Conservation (phyloP, 2,113 vertebrate species). For the Lophotis ruficrista region DNA sequence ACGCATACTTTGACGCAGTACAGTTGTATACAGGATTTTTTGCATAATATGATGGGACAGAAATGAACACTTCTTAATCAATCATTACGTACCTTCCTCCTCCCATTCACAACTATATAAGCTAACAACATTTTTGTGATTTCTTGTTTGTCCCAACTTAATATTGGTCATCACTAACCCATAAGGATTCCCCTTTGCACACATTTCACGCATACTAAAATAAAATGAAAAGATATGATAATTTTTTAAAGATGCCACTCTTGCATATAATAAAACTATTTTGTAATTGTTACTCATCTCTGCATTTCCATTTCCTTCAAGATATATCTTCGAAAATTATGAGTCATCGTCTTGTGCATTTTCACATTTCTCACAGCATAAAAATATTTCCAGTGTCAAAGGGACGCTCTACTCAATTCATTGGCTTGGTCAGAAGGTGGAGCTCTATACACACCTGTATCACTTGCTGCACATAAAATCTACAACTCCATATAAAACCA, state of each 20-base stretch:
- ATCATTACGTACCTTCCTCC: not conserved
- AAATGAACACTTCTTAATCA: not conserved
- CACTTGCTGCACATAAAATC: not conserved
- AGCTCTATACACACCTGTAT: conserved; percentile 76
- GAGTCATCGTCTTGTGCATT: not conserved
- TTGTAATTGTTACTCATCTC: not conserved
- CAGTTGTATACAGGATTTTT: not conserved
- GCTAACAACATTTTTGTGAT: not conserved
- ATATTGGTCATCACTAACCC: not conserved
- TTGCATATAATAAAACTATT: not conserved
- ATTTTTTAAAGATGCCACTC: not conserved
- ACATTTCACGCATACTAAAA: not conserved
- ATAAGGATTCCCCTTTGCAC: not conserved
- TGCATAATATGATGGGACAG: not conserved
- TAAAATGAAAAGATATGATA: not conserved
- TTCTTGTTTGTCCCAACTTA: not conserved
- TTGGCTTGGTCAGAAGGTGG: conserved; percentile 76
- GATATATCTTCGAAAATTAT: not conserved
- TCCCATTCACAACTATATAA: not conserved
- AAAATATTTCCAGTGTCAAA: not conserved
- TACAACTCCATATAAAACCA: conserved; percentile 11
- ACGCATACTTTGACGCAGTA: not conserved
- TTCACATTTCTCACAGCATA: not conserved
- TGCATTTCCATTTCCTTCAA: not conserved
- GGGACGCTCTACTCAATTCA: conserved; percentile 40